Evolutionary conservation across 2,113 vertebrate species (phyloP).

Genomic region (Pipra filicauda): DNA sequence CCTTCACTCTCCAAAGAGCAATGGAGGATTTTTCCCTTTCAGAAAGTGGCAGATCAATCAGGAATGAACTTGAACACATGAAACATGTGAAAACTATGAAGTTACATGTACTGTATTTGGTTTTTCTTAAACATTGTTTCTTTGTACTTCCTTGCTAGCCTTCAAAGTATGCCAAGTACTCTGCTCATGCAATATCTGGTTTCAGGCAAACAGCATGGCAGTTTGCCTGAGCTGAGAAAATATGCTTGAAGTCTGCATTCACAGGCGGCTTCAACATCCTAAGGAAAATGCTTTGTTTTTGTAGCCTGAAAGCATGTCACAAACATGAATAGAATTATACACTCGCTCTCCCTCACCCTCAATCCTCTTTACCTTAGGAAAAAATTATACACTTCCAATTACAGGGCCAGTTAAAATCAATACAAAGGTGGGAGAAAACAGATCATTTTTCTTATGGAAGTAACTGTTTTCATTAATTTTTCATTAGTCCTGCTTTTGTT

Average conservation of each 20-base stretch:
- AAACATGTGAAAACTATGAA: background rate
- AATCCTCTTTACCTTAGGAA: constrained; percentile 68
- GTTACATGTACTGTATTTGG: background rate
- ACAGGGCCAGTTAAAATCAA: constrained; percentile 75
- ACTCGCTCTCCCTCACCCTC: constrained; percentile 15
- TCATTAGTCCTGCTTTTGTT: constrained; percentile 70
- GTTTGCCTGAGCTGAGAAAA: constrained; percentile 52
- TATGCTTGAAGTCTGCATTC: constrained; percentile 35
- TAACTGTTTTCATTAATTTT: constrained; percentile 79
- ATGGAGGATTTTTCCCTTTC: background rate
- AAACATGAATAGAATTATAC: constrained; percentile 28
- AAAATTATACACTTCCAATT: constrained; percentile 76
- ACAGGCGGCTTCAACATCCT: constrained; percentile 3
- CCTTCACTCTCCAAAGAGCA: background rate
- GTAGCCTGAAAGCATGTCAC: constrained; percentile 53
- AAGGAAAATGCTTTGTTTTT: constrained; percentile 39
- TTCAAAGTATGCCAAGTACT: constrained; percentile 16
- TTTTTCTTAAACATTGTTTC: constrained; percentile 15
- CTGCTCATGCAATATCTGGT: constrained; percentile 31
- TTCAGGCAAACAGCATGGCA: constrained; percentile 58
- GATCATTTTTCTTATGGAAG: constrained; percentile 78
- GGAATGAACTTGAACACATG: background rate
- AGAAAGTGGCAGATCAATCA: background rate
- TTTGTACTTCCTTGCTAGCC: background rate
- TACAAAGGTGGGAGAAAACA: constrained; percentile 71